phyloP scores from a whole-genome alignment of 2,888 invertebrate species.

The Bellardia pandia region DNA sequence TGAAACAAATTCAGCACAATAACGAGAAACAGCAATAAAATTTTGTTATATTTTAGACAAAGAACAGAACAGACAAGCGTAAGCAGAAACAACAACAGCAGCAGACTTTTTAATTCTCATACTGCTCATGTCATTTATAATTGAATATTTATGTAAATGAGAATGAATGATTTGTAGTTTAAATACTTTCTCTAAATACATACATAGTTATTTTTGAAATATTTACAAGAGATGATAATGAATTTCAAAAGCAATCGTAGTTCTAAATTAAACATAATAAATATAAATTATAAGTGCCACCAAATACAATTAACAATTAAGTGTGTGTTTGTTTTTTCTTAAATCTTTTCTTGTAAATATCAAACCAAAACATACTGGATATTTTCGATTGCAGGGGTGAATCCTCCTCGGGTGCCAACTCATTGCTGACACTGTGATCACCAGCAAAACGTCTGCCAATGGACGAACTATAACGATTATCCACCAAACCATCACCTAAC shows the following conservation, averaged over 20 bases:
- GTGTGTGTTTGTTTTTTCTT: slow-evolving; percentile 51
- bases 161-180: slow-evolving; percentile 25
- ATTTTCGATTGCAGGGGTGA: slow-evolving; percentile 93
- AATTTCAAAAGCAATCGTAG: slow-evolving; percentile 38
- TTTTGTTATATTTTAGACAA: slow-evolving; percentile 8
- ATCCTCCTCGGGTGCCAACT: slow-evolving; percentile 86
- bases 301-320: slow-evolving; percentile 66
- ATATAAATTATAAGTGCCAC: slow-evolving; percentile 53
- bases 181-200: not conserved
- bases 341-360: slow-evolving; percentile 45
- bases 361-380: slow-evolving; percentile 89
- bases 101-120: slow-evolving; percentile 29
- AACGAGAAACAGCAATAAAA: slow-evolving; percentile 38
- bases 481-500: slow-evolving; percentile 80
- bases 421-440: slow-evolving; percentile 86
- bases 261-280: slow-evolving; percentile 14
- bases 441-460: slow-evolving; percentile 84
- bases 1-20: slow-evolving; percentile 40
- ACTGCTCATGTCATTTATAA: not conserved
- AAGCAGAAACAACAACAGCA: slow-evolving; percentile 40
- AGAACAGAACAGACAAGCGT: slow-evolving; percentile 50
- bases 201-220: slow-evolving; percentile 22
- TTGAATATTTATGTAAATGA: not conserved
- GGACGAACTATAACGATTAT: slow-evolving; percentile 76
- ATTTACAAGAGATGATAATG: slow-evolving; percentile 50